Conservation (phyloP, 1,140 invertebrate genomes). For the Akabosia matsudoensis region DNA sequence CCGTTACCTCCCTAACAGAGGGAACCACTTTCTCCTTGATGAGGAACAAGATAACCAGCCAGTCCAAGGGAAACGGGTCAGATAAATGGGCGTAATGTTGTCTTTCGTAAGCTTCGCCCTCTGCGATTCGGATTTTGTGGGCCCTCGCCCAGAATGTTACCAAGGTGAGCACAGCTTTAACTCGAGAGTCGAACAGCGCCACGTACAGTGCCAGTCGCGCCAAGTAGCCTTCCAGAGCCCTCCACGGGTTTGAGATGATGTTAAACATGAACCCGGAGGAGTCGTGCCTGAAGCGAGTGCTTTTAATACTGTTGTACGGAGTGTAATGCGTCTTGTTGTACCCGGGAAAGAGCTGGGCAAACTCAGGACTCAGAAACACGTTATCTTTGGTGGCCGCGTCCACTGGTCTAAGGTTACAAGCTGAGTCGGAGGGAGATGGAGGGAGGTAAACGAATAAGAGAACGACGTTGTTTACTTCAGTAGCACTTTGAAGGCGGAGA, state of each 20-base stretch:
- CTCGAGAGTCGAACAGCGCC: background rate
- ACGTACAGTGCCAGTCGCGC: background rate
- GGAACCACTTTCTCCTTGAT: background rate
- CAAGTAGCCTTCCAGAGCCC: background rate
- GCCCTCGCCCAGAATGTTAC: background rate
- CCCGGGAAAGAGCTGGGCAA: background rate
- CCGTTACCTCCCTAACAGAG: background rate
- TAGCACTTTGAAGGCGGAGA: too few relatives aligned
- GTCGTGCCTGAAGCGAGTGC: background rate
- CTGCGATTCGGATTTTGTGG: background rate
- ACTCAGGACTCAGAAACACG: too few relatives aligned
- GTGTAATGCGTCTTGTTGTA: background rate
- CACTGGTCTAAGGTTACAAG: too few relatives aligned
- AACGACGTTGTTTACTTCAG: too few relatives aligned
- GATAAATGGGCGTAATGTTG: background rate
- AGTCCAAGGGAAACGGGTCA: background rate
- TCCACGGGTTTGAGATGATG: background rate
- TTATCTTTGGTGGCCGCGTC: too few relatives aligned
- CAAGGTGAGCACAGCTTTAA: background rate
- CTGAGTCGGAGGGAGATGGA: too few relatives aligned
- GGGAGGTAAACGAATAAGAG: too few relatives aligned
- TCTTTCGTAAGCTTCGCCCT: background rate
- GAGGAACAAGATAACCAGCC: background rate
- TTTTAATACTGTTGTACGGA: background rate
- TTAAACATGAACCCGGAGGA: background rate